phyloP scores from a whole-genome alignment of 1,140 invertebrate species.

The Drosophila oshimai region DNA sequence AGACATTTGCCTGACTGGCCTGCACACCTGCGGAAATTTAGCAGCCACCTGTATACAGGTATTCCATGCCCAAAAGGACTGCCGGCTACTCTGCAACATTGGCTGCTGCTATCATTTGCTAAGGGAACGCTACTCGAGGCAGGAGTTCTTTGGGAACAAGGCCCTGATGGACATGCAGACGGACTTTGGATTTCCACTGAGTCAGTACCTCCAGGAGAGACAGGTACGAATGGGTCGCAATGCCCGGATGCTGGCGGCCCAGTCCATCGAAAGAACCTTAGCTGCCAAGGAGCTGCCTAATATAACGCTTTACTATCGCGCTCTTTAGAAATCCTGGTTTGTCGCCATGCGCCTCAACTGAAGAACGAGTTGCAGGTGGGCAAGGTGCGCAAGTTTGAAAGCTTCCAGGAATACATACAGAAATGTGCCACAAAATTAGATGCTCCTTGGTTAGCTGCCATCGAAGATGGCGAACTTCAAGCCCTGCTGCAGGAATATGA shows the following conservation, averaged over 20 bases:
- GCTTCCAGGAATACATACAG: constrained; percentile 87
- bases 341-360: constrained; percentile 74
- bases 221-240: constrained; percentile 87
- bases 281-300: constrained; percentile 84
- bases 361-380: constrained; percentile 71
- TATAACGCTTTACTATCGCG: constrained; percentile 88
- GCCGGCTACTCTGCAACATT: constrained; percentile 89
- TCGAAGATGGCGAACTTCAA: constrained; percentile 82
- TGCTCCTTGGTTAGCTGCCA: constrained; percentile 40
- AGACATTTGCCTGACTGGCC: constrained; percentile 87
- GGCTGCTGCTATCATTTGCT: constrained; percentile 96
- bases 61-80: constrained; percentile 85
- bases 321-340: constrained; percentile 87
- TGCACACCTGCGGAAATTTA: constrained; percentile 95
- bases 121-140: constrained; percentile 85
- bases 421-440: constrained; percentile 83
- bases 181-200: constrained; percentile 87
- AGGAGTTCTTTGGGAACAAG: constrained; percentile 71
- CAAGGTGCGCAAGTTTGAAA: constrained; percentile 83
- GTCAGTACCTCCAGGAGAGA: constrained; percentile 85
- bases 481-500: constrained; percentile 83
- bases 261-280: constrained; percentile 88
- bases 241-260: constrained; percentile 92
- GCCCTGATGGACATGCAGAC: constrained; percentile 48
- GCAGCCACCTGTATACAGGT: constrained; percentile 89